phyloP scores from a whole-genome alignment of 2,797 vertebrate genomes.

The Gambelia wislizenii region DNA sequence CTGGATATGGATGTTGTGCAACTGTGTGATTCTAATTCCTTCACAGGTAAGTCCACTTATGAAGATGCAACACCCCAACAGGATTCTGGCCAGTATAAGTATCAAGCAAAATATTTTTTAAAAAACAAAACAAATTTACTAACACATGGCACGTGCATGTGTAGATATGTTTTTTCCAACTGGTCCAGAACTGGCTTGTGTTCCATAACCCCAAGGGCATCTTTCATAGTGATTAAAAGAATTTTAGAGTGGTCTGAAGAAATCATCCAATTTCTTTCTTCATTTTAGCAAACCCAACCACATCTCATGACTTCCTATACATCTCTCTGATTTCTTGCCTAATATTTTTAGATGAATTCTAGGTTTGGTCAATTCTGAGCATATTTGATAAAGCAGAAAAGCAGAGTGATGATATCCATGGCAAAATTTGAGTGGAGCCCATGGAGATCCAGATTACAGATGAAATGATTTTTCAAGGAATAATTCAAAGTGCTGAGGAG shows the following conservation, averaged over 20 bases:
- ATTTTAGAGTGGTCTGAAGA: neutral
- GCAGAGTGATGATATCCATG: neutral
- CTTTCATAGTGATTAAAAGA: neutral
- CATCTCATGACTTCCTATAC: neutral
- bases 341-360: neutral
- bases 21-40: too few relatives aligned
- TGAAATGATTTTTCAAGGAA: too few relatives aligned
- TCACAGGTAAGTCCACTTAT: too few relatives aligned
- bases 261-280: neutral
- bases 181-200: neutral
- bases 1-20: too few relatives aligned
- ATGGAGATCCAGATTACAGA: neutral
- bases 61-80: too few relatives aligned
- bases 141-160: neutral
- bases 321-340: neutral
- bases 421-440: neutral
- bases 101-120: neutral
- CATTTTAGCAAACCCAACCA: neutral
- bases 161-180: neutral
- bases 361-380: neutral
- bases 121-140: neutral
- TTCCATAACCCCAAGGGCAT: neutral
- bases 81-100: neutral
- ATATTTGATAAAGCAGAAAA: too few relatives aligned
- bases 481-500: too few relatives aligned